Evolutionary conservation across 2,113 vertebrate species (phyloP), one percentile per base, ranked within the genome.

Genomic region (Bucco capensis): DNA sequence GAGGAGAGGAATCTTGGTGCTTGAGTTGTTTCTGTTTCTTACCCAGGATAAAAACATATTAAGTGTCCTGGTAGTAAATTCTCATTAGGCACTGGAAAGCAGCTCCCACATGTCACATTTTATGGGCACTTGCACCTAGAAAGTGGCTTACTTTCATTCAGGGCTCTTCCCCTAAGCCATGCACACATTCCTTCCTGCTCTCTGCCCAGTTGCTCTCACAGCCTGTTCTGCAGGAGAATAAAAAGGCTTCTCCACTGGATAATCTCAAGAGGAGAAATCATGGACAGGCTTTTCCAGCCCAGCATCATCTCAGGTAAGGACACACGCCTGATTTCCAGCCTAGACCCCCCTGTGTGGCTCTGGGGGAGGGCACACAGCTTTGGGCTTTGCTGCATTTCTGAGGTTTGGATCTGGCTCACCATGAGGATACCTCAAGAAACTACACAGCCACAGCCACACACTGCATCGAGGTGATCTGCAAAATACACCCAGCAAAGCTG

Each of bases 21-120:
- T 19, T 8, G 22, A 42, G 28, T 4, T 46, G 25, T 37, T 83
- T 47, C 49, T 76, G 11, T 38, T 54, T 38, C 80, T 64, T 28
- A 58, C 3, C 49, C 62, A 42, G 53, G 38, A 51, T 42, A 65
- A 58, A 83, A 60, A 3, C 22, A 73, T 8, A 38, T 51, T 57
- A 49, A 44, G 44, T 27, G 10, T 56, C 51, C 51, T 2, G 19
- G 49, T 18, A 62, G 25, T 15, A 17, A 54, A 85, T 27, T 5
- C 67, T 69, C 58, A 27, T 67, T 21, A 6, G 42, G n/a, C 67
- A n/a, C 13, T 27, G 30, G 40, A 53, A 76, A 51, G 7, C 54
- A 84, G 42, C 70, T 74, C 60, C 13, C 14, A 14, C 13, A 8
- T 0, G 0, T 3, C 0, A 0, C 27, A 4, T 35, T 80, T 27